These are phyloP conservation scores for Arnoldichthys spilopterus DNA, from an alignment of 2,797 vertebrate species.

Conservation along the genomic window DNA sequence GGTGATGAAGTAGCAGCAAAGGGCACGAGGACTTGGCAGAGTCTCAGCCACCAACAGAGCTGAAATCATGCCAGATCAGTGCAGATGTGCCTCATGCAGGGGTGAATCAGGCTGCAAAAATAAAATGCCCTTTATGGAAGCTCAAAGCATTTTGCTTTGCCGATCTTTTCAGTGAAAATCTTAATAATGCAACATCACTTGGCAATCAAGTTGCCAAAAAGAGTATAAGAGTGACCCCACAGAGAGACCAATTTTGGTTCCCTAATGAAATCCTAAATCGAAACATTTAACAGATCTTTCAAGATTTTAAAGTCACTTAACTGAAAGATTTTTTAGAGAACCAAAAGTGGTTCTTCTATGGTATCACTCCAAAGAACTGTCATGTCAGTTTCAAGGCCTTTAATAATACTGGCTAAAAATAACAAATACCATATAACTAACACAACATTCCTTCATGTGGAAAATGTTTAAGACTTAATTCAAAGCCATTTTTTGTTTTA, in stretches of 20 bases:
- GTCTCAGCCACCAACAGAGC: slow-evolving; percentile 43
- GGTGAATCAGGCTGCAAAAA: slow-evolving; percentile 14
- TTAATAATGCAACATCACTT: not conserved
- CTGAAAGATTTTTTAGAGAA: not conserved
- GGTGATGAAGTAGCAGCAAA: slow-evolving; percentile 19
- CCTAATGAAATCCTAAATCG: not conserved
- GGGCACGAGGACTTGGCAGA: slow-evolving; percentile 48
- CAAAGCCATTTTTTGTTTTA: not conserved
- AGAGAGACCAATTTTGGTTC: not conserved
- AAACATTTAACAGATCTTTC: too few species aligned
- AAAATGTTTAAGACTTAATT: not conserved
- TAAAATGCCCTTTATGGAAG: slow-evolving; percentile 18
- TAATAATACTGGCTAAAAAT: not conserved
- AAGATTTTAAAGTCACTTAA: not conserved
- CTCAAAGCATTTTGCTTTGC: not conserved
- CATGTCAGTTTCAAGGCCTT: too few species aligned
- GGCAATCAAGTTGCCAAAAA: not conserved
- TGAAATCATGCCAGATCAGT: slow-evolving; percentile 40
- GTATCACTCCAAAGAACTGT: too few species aligned
- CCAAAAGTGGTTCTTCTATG: too few species aligned
- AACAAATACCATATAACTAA: not conserved
- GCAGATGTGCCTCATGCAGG: slow-evolving; percentile 19
- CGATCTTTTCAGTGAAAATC: not conserved
- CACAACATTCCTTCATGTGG: not conserved
- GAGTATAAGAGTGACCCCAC: not conserved